Evolutionary conservation across 2,888 invertebrate species (phyloP).

Genomic region (Ypsolopha sequella): DNA sequence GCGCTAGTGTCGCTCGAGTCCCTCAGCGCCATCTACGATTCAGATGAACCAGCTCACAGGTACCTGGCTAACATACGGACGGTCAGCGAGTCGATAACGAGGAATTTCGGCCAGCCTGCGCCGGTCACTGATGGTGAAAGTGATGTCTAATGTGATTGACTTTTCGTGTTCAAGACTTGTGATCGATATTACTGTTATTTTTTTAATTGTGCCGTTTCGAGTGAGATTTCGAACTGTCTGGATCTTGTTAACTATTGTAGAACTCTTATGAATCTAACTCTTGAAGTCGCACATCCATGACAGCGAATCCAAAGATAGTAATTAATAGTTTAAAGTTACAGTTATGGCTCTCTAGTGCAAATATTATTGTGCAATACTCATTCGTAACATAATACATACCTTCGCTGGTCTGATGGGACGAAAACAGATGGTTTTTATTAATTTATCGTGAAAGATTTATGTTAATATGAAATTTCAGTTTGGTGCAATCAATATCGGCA

Average conservation of each 20-base stretch:
- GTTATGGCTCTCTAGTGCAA: slow-evolving; percentile 42
- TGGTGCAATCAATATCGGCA: no score
- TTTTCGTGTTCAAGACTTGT: background rate
- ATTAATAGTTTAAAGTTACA: background rate
- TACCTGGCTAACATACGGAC: slow-evolving; percentile 81
- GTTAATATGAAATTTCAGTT: no score
- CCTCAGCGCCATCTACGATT: slow-evolving; percentile 86
- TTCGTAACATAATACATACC: slow-evolving; percentile 3
- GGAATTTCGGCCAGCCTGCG: slow-evolving; percentile 79
- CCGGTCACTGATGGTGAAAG: slow-evolving; percentile 77
- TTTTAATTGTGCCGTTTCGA: background rate
- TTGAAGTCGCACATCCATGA: slow-evolving; percentile 15
- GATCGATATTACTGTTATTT: background rate
- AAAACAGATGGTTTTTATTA: slow-evolving; percentile 1
- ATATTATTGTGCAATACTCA: slow-evolving; percentile 43
- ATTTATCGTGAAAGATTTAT: slow-evolving; percentile 1
- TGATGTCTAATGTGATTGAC: slow-evolving; percentile 61
- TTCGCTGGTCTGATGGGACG: background rate
- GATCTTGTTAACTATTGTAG: background rate
- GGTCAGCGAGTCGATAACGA: slow-evolving; percentile 81
- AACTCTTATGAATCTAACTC: background rate
- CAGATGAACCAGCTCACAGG: slow-evolving; percentile 75
- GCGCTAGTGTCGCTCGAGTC: slow-evolving; percentile 84
- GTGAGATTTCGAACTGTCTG: background rate
- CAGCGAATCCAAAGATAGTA: slow-evolving; percentile 26